Conservation (phyloP, 2,797 vertebrate species). For the Hozukius guyotensis region DNA sequence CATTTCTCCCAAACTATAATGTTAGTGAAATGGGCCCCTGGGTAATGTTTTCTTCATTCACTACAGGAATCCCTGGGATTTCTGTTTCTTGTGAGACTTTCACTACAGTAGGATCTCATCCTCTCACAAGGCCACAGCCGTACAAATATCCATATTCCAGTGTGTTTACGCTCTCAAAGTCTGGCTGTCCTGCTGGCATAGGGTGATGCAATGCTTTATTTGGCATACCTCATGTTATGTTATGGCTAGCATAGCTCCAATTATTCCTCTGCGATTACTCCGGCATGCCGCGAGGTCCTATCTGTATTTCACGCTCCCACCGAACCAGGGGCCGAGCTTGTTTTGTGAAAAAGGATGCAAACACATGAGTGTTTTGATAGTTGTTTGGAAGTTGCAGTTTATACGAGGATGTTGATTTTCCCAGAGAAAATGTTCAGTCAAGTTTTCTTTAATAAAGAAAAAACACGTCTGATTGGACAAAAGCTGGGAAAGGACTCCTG, state of each 20-base stretch:
- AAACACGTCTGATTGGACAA: constrained; percentile 70
- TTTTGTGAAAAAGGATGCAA: constrained; percentile 74
- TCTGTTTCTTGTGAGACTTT: constrained; percentile 45
- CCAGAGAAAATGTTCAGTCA: constrained; percentile 60
- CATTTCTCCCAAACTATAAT: background rate
- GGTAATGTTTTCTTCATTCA: constrained; percentile 17
- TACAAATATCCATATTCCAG: constrained; percentile 50
- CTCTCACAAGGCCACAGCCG: constrained; percentile 51
- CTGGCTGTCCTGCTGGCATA: constrained; percentile 11
- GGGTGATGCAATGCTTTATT: constrained; percentile 62
- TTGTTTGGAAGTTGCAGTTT: constrained; percentile 62
- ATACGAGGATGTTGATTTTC: constrained; percentile 68
- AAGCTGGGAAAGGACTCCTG: constrained; percentile 73
- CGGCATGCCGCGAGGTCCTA: constrained; percentile 31
- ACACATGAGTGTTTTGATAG: constrained; percentile 54
- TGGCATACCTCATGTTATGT: constrained; percentile 71
- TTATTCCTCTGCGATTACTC: constrained; percentile 43
- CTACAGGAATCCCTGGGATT: constrained; percentile 31
- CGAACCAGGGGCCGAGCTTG: constrained; percentile 41
- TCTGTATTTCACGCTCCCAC: constrained; percentile 52
- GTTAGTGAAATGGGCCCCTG: constrained; percentile 4
- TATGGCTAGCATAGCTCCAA: constrained; percentile 67
- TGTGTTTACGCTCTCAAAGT: constrained; percentile 35
- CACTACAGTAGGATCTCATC: constrained; percentile 38
- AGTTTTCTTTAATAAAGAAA: constrained; percentile 60